Evolutionary conservation across 2,113 vertebrate genomes (phyloP).

Genomic region (Piaya cayana): DNA sequence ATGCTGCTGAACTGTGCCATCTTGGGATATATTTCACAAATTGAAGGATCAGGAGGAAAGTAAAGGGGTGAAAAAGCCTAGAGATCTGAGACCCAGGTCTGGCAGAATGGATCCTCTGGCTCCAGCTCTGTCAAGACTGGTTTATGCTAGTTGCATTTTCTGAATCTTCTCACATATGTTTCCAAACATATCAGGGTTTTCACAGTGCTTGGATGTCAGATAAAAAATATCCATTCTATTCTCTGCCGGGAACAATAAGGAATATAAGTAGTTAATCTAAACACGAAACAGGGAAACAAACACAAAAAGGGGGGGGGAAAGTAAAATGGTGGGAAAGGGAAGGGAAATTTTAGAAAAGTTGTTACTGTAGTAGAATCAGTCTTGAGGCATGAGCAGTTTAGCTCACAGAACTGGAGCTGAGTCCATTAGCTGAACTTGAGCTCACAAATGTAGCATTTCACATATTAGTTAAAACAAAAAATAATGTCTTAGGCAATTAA

Average conservation of each 20-base stretch:
- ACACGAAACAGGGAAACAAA: too few species aligned
- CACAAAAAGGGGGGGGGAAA: too few species aligned
- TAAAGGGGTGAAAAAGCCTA: background rate
- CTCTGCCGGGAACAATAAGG: background rate
- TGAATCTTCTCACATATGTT: background rate
- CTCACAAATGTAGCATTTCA: constrained; percentile 36
- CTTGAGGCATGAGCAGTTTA: background rate
- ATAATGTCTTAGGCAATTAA: constrained; percentile 72
- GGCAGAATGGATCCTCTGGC: background rate
- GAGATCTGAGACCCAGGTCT: background rate
- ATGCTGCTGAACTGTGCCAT: background rate
- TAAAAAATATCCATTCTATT: background rate
- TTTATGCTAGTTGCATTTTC: background rate
- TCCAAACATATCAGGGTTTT: background rate
- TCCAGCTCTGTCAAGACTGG: background rate
- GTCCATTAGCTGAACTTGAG: constrained; percentile 33
- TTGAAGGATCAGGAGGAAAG: background rate
- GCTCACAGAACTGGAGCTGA: background rate
- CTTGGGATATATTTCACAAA: background rate
- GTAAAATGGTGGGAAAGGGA: too few species aligned
- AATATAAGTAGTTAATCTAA: background rate
- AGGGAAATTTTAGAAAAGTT: constrained; percentile 6
- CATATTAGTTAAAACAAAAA: constrained; percentile 55
- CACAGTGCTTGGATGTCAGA: background rate
- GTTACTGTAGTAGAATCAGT: background rate